Evolutionary conservation across 2,888 invertebrate species (phyloP).

Genomic region (Alloplasta piceator): DNA sequence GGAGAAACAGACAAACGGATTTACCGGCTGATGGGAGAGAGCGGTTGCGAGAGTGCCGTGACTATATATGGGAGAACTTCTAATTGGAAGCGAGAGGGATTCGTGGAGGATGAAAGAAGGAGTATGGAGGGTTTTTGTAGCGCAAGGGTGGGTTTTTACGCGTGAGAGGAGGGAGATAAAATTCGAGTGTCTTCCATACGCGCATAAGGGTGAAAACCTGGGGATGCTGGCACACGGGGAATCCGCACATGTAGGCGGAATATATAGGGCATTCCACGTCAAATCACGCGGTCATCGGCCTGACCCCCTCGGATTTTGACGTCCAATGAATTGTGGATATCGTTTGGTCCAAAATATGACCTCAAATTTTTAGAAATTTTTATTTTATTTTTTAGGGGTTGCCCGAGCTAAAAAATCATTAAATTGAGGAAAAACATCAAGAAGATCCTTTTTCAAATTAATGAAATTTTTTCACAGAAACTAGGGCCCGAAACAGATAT

Average conservation of each 20-base stretch:
- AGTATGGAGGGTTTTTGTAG: constrained; percentile 10
- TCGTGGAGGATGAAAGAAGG: constrained; percentile 27
- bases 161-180: background rate
- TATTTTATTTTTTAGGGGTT: too few species aligned
- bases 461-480: too few species aligned
- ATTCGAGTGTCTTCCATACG: constrained; percentile 20
- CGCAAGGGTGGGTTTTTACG: background rate
- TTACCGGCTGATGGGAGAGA: constrained; percentile 41
- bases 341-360: too few species aligned
- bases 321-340: too few species aligned
- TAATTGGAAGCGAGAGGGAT: constrained; percentile 66
- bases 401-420: too few species aligned
- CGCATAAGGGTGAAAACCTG: background rate
- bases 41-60: constrained; percentile 1
- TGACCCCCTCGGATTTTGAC: too few species aligned
- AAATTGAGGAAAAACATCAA: too few species aligned
- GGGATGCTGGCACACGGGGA: background rate
- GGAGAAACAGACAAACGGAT: constrained; percentile 52
- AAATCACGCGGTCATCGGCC: too few species aligned
- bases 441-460: too few species aligned
- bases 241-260: background rate
- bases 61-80: constrained; percentile 46
- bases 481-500: too few species aligned
- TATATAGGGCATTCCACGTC: too few species aligned
- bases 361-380: too few species aligned